Evolutionary conservation across 2,888 invertebrate species (phyloP).

Genomic region (Ennomos fuscantarius): DNA sequence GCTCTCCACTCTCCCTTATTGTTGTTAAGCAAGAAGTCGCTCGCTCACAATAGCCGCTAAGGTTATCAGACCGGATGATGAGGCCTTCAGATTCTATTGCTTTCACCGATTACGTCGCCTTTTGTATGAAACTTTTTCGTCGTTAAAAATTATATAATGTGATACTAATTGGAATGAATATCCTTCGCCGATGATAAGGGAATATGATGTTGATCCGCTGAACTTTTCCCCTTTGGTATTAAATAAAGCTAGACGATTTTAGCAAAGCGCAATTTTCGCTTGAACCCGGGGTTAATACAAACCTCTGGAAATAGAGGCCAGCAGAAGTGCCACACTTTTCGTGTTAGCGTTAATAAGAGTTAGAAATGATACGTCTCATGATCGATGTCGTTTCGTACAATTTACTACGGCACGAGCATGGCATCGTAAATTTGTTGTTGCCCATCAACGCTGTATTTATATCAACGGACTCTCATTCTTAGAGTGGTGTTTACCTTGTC

Average conservation of each 20-base stretch:
- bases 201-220: slow-evolving; percentile 38
- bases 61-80: slow-evolving; percentile 83
- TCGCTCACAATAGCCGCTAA: slow-evolving; percentile 72
- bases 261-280: slow-evolving; percentile 27
- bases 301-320: slow-evolving; percentile 39
- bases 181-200: slow-evolving; percentile 50
- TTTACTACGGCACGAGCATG: slow-evolving; percentile 36
- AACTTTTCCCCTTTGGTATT: slow-evolving; percentile 53
- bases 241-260: slow-evolving; percentile 46
- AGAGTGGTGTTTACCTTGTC: slow-evolving; percentile 33
- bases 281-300: slow-evolving; percentile 60
- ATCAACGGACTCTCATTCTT: slow-evolving; percentile 37
- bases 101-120: slow-evolving; percentile 78
- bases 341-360: slow-evolving; percentile 27
- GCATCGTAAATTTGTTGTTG: slow-evolving; percentile 33
- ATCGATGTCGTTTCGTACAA: slow-evolving; percentile 47
- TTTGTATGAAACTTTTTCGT: slow-evolving; percentile 61
- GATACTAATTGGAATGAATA: slow-evolving; percentile 55
- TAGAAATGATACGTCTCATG: slow-evolving; percentile 34
- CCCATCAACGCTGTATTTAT: slow-evolving; percentile 38
- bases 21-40: slow-evolving; percentile 62
- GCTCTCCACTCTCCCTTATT: slow-evolving; percentile 70
- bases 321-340: slow-evolving; percentile 22
- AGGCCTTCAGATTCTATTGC: slow-evolving; percentile 73
- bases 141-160: slow-evolving; percentile 59